Evolutionary conservation across 2,113 vertebrate genomes (phyloP).

Genomic region (Lepisosteus oculatus): DNA sequence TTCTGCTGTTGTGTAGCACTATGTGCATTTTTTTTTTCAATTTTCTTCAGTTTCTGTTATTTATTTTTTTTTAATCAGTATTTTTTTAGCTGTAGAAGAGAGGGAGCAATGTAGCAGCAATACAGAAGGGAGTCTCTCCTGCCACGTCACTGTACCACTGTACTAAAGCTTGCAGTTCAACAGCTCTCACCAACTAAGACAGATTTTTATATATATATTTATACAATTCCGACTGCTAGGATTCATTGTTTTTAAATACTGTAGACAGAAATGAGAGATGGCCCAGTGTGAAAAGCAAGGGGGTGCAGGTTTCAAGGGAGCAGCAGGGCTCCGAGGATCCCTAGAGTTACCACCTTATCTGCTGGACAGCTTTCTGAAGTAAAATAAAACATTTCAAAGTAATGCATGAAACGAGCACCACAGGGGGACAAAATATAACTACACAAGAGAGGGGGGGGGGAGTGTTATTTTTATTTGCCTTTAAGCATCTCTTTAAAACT

Average conservation of each 20-base stretch:
- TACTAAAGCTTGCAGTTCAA: constrained; percentile 64
- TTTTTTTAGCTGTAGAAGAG: constrained; percentile 41
- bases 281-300: neutral
- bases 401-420: constrained; percentile 10
- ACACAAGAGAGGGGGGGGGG: constrained; percentile 10
- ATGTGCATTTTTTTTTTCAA: constrained; percentile 28
- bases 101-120: constrained; percentile 70
- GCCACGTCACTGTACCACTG: constrained; percentile 68
- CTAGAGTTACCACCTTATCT: neutral
- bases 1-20: constrained; percentile 41
- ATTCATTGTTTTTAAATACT: constrained; percentile 6
- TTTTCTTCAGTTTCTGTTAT: constrained; percentile 17
- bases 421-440: constrained; percentile 29
- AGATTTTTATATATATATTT: constrained; percentile 27
- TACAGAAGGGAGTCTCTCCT: constrained; percentile 64
- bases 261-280: neutral
- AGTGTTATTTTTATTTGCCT: constrained; percentile 33
- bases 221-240: constrained; percentile 12
- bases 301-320: neutral
- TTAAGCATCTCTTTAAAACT: constrained; percentile 56
- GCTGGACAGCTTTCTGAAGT: constrained; percentile 24
- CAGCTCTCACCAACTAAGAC: constrained; percentile 38
- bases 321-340: neutral
- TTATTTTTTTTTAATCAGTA: constrained; percentile 21
- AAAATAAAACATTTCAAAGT: no score